Evolutionary conservation across 2,888 invertebrate genomes (phyloP), one percentile per base, ranked within the genome.

Genomic region (Protula sp.): DNA sequence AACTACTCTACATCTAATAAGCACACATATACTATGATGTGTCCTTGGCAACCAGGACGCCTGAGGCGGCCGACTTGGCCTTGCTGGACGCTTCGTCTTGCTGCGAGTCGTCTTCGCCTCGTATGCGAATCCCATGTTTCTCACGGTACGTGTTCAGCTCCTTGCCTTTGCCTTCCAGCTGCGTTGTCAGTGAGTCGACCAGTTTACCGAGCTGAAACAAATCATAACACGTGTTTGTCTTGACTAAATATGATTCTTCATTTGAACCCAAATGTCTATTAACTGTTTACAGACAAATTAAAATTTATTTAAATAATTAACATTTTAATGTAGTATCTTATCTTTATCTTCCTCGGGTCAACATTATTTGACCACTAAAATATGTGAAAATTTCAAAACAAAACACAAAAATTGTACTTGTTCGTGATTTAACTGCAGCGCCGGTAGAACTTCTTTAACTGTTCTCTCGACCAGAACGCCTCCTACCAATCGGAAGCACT

Each of bases 81-180:
- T 38, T 9, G n/a, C n/a, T 9, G 5, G 9, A 5, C 9, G 5
- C 50, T 50, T 9, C 50, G 4, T 50, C 24, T 5, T 24, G 38
- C 38, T 24, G 19, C 22, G 50, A 5, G 24, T 67, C 70, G 2
- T 75, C 74, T 58, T 81, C 80, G 5, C 88, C 89, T 74, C 89
- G 87, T 71, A 94, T 87, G 75, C 87, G 88, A 73, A 95, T 92
- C 79, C 92, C 91, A 78, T 94, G 87, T 74, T 89, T 88, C 76
- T 93, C 92, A 77, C 93, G 90, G 81, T 91, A 97, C 67, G 91
- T 89, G 79, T 94, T 92, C 63, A 97, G 89, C 82, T 95, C 94
- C 65, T 86, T 83, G 1, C 95, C 94, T 82, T 94, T 95, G 73
- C 87, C 87, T 47, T 87, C 84, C 54, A 97, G 84, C 80, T 94